A percentile compares a stretch with the other conserved stretches of the same genome.
phyloP scores from a whole-genome alignment of 2,888 invertebrate species.

The Orchesellides sinensis region DNA sequence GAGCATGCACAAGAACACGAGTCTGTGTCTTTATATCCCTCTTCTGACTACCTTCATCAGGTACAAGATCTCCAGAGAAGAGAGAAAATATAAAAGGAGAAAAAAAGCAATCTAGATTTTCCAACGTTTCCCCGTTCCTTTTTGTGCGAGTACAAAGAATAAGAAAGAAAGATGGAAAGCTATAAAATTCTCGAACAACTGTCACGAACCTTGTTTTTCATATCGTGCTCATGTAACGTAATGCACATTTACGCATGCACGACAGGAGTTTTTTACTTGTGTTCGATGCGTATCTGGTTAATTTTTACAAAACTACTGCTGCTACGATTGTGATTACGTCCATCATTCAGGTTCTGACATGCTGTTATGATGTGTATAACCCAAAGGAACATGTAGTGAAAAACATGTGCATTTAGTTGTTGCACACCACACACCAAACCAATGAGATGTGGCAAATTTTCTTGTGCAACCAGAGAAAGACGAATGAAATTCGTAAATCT shows the following conservation, averaged over 20 bases:
- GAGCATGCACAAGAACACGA: too few species aligned
- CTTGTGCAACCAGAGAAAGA: background rate
- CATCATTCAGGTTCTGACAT: background rate
- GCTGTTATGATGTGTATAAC: background rate
- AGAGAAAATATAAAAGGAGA: background rate
- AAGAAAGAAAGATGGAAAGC: background rate
- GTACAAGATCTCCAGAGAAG: constrained; percentile 38
- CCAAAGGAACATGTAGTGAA: background rate
- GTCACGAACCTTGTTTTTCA: constrained; percentile 48
- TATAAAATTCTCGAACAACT: constrained; percentile 6
- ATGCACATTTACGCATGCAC: background rate
- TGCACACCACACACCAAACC: too few species aligned
- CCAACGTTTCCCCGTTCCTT: background rate
- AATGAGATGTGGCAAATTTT: constrained; percentile 4
- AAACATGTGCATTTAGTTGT: background rate
- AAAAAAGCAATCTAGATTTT: constrained; percentile 31
- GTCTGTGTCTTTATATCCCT: too few species aligned
- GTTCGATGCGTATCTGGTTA: constrained; percentile 12
- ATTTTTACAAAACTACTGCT: constrained; percentile 21
- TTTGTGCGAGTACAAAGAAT: background rate
- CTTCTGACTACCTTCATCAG: constrained; percentile 35
- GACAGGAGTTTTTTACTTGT: background rate
- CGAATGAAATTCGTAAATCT: background rate
- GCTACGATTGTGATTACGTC: constrained; percentile 10
- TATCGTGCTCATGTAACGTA: too few species aligned